phyloP scores from a whole-genome alignment of 2,797 vertebrate species.

The Pampus argenteus region DNA sequence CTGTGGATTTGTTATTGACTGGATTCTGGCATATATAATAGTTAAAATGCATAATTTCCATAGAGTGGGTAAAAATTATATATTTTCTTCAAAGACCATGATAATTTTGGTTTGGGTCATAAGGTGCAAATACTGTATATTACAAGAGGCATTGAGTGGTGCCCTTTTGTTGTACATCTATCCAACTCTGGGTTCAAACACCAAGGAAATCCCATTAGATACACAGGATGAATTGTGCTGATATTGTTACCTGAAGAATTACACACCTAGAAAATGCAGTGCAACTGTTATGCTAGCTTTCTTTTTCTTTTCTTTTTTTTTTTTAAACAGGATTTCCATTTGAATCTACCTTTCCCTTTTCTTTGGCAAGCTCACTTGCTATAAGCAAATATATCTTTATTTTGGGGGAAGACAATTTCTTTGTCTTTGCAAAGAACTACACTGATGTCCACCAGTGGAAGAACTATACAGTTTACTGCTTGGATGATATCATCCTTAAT shows the following conservation, averaged over 20 bases:
- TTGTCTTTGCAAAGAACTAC: conserved; percentile 69
- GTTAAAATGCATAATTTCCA: conserved; percentile 75
- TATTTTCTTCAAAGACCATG: conserved; percentile 73
- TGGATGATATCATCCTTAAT: conserved; percentile 50
- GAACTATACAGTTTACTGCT: conserved; percentile 65
- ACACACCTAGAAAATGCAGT: conserved; percentile 88
- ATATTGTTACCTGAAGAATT: conserved; percentile 95
- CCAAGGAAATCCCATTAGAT: conserved; percentile 75
- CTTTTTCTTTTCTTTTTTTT: conserved; percentile 51
- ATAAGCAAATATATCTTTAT: conserved; percentile 70
- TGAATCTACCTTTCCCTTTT: conserved; percentile 80
- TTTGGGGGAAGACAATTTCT: conserved; percentile 76
- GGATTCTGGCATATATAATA: conserved; percentile 63
- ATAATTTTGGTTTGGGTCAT: conserved; percentile 85
- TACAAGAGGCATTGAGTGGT: conserved; percentile 83
- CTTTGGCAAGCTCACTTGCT: conserved; percentile 85
- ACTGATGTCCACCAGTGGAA: conserved; percentile 69
- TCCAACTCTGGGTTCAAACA: conserved; percentile 74
- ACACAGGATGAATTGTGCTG: conserved; percentile 92
- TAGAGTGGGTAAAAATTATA: conserved; percentile 70
- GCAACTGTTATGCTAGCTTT: conserved; percentile 84
- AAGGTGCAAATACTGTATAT: conserved; percentile 87
- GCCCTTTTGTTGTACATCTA: conserved; percentile 78
- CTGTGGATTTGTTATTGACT: conserved; percentile 73
- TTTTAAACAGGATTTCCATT: conserved; percentile 66